Percentiles rank a stretch among this genome's conserved stretches.
Evolutionary conservation across 64 coral and sea anemone species (phyloP).

Genomic region (Actinia equina): DNA sequence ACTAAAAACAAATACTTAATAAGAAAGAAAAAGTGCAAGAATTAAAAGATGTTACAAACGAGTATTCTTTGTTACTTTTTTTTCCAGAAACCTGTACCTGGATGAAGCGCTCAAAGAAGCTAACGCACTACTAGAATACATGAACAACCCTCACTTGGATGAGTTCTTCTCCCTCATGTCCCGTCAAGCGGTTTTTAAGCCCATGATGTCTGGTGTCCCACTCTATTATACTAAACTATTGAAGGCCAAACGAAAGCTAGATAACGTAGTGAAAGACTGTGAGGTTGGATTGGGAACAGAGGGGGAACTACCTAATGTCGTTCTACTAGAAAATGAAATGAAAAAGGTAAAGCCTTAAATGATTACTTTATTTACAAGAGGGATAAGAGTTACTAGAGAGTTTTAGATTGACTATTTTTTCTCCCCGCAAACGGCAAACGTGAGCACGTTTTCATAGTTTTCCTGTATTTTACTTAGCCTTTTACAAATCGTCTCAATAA

Average conservation of each 20-base stretch:
- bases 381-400: too few relatives aligned
- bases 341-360: conserved; percentile 18
- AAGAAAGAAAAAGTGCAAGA: too few relatives aligned
- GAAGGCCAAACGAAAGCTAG: conserved; percentile 59
- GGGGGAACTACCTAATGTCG: background rate
- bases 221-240: conserved; percentile 55
- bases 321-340: background rate
- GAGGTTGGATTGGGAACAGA: background rate
- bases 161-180: conserved; percentile 62
- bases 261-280: conserved; percentile 41
- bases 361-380: too few relatives aligned
- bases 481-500: too few relatives aligned
- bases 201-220: conserved; percentile 75
- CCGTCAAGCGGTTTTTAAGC: conserved; percentile 41
- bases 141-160: conserved; percentile 36
- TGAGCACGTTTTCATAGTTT: too few relatives aligned
- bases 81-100: conserved; percentile 57
- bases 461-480: too few relatives aligned
- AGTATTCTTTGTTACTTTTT: background rate
- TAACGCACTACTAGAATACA: conserved; percentile 44
- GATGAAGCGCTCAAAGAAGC: conserved; percentile 70
- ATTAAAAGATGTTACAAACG: too few relatives aligned
- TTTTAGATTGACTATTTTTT: too few relatives aligned
- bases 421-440: too few relatives aligned
- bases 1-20: too few relatives aligned